Evolutionary conservation across 1,140 invertebrate genomes (phyloP).

Genomic region (Drosophila santomea): DNA sequence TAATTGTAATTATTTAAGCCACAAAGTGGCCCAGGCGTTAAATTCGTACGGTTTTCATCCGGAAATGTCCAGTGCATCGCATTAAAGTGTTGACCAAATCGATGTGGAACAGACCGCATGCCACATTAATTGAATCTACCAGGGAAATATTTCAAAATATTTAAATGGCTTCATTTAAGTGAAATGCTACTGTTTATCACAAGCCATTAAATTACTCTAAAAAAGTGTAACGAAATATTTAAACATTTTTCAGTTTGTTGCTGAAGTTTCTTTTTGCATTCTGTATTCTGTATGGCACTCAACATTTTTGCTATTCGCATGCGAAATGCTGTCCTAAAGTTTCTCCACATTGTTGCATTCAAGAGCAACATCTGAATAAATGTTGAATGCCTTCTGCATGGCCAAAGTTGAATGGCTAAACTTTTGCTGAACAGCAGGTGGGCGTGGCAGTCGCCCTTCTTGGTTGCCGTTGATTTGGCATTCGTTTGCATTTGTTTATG

Average conservation of each 20-base stretch:
- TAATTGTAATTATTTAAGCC: conserved; percentile 46
- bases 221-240: neutral
- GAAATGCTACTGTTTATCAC: neutral
- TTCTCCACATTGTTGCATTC: conserved; percentile 8
- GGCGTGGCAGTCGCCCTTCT: conserved; percentile 18
- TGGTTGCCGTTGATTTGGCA: conserved; percentile 28
- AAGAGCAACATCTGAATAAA: conserved; percentile 21
- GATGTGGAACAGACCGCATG: conserved; percentile 23
- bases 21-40: conserved; percentile 37
- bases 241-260: neutral
- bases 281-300: neutral
- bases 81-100: conserved; percentile 30
- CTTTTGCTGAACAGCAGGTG: conserved; percentile 25
- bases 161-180: conserved; percentile 7
- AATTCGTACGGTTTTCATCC: conserved; percentile 12
- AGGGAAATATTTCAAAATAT: conserved; percentile 18
- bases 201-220: neutral
- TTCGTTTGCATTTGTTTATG: conserved; percentile 58
- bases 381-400: conserved; percentile 33
- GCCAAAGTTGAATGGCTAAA: conserved; percentile 29
- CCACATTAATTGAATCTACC: conserved; percentile 12
- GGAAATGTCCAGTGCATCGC: conserved; percentile 11
- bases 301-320: neutral
- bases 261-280: neutral
- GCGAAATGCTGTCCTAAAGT: conserved; percentile 19